Percentiles rank a stretch among this genome's conserved stretches.
Evolutionary conservation across 2,888 invertebrate genomes (phyloP).

Genomic region (Liodrosophila aerea): DNA sequence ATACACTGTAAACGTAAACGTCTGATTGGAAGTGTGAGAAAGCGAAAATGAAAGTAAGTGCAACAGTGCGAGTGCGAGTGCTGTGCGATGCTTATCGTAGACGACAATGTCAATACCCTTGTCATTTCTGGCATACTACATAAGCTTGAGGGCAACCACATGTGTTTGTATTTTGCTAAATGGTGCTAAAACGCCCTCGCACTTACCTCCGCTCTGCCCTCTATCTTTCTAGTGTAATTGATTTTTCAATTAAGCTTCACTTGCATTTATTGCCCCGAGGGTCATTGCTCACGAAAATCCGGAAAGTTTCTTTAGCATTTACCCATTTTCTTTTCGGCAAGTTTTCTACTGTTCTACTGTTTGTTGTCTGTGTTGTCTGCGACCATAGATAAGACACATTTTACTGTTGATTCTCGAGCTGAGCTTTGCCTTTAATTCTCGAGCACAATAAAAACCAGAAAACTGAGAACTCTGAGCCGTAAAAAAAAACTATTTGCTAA

Average conservation of each 20-base stretch:
- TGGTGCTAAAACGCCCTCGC: constrained; percentile 47
- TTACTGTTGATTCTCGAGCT: constrained; percentile 20
- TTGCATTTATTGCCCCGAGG: constrained; percentile 36
- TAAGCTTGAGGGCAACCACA: constrained; percentile 14
- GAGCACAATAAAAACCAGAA: constrained; percentile 14
- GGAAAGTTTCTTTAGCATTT: constrained; percentile 29
- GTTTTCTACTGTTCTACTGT: constrained; percentile 2
- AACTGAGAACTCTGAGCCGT: background rate
- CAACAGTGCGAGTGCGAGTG: constrained; percentile 47
- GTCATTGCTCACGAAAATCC: constrained; percentile 29
- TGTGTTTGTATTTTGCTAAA: constrained; percentile 34
- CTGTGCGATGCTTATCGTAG: constrained; percentile 41
- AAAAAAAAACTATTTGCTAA: too few species aligned
- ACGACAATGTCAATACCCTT: constrained; percentile 73
- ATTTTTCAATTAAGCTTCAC: constrained; percentile 64
- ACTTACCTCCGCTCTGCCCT: constrained; percentile 9
- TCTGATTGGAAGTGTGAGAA: background rate
- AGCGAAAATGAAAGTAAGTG: constrained; percentile 36
- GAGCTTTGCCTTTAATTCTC: constrained; percentile 13
- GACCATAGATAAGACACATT: constrained; percentile 24
- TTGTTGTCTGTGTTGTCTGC: constrained; percentile 2
- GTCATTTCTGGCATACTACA: constrained; percentile 51
- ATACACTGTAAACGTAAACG: too few species aligned
- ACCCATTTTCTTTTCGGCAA: constrained; percentile 5
- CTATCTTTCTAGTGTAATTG: constrained; percentile 52